These are phyloP conservation scores for Creontiades dilutus DNA, from an alignment of 2,888 invertebrate genomes.

Conservation along the genomic window DNA sequence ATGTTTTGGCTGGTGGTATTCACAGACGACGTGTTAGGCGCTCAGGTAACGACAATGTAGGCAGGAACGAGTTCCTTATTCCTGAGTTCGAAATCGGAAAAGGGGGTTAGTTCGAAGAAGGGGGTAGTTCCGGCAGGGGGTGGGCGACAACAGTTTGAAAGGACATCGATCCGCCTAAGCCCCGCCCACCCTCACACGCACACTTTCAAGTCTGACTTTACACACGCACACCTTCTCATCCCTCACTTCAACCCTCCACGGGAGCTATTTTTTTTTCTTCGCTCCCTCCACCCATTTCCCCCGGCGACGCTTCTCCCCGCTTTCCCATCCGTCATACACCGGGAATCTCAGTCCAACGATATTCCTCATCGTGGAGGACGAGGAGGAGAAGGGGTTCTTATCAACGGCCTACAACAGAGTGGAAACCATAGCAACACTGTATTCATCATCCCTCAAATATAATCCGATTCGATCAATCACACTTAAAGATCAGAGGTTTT, in stretches of 20 bases:
- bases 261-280: background rate
- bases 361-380: background rate
- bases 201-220: too few species aligned
- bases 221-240: background rate
- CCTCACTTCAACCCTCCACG: background rate
- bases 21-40: background rate
- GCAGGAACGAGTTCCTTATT: slow-evolving; percentile 26
- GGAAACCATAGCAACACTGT: slow-evolving; percentile 24
- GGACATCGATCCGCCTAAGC: slow-evolving; percentile 54
- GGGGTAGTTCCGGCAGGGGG: slow-evolving; percentile 23
- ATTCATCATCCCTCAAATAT: slow-evolving; percentile 12
- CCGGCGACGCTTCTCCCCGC: background rate
- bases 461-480: slow-evolving; percentile 2
- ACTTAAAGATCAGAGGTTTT: background rate
- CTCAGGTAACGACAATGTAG: background rate
- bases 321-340: background rate
- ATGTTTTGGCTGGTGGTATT: too few species aligned
- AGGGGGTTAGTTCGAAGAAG: too few species aligned
- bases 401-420: slow-evolving; percentile 31
- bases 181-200: slow-evolving; percentile 40
- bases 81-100: background rate
- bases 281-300: background rate
- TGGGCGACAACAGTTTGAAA: slow-evolving; percentile 20
- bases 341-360: background rate
- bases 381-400: slow-evolving; percentile 15